Base-by-base conservation (phyloP, 1,140 invertebrate species). In the Cherax destructor region DNA sequence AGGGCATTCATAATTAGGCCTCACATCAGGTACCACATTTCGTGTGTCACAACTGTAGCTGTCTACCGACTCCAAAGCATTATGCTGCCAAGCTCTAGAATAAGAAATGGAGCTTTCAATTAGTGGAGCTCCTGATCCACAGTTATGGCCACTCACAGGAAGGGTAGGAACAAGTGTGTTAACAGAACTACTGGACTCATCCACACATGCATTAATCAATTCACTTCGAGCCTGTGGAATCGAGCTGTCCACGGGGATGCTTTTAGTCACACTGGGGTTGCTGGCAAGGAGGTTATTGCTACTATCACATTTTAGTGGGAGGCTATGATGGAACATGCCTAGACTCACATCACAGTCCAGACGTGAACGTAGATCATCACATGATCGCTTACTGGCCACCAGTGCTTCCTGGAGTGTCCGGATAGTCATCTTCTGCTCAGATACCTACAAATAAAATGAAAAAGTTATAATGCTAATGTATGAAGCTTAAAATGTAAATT, bases 361-460 rank as follows among this genome's bases (percentile, higher is more conserved):
- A 6, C 84, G 90, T 4, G 69, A 74, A 24, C 84, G 83, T 1
- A 91, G 85, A 4, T 91, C 83, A 65, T 91, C 90, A 83, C 90
- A 91, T 3, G 84, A 52, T 59, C 85, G 69, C 59, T 91, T 91
- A 59, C 90, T 91, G 49, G 84, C 41, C 16, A 91, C 90, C 1
- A 91, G 78, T 50, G 90, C 90, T 13, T 91, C 90, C 79, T 91
- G 90, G 21, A 91, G 79, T n/a, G 84, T 50, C 49, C 78, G 74
- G 24, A 91, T 91, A n/a, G 84, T 87, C 49, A 91, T 59, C 30
- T 78, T 49, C 90, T 91, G 90, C n/a, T 91, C 90, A 80, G 41
- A 65, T 16, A 86, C 79, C 90, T 91, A 65, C 52, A 10, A 69
- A 3, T 56, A 61, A 69, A 59, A 41, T 41, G 30, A 41, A 41